Conservation (phyloP, 2,888 invertebrate genomes). For the Spatulosminthurus flaviceps region DNA sequence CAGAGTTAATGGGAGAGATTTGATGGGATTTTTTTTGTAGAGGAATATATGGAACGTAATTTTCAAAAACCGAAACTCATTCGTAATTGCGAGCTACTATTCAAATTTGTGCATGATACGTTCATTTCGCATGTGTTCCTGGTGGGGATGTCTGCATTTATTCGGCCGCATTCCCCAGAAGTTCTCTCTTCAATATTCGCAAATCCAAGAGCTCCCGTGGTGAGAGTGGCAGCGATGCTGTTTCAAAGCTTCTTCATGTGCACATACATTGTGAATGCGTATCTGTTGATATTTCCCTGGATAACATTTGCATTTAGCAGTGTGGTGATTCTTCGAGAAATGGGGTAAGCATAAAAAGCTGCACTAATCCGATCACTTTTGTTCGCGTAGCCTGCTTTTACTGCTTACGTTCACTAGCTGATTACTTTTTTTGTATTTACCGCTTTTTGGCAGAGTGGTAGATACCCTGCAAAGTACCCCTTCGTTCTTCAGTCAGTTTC, state of each 20-base stretch:
- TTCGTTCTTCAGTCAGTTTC: too few species aligned
- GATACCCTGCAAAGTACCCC: too few species aligned
- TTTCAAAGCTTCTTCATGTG: neutral
- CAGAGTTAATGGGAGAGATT: too few species aligned
- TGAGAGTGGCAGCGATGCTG: neutral
- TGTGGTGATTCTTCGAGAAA: neutral
- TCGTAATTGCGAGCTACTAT: neutral
- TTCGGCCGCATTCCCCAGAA: conserved; percentile 12
- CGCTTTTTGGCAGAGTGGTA: too few species aligned
- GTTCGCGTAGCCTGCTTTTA: too few species aligned
- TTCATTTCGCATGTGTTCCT: neutral
- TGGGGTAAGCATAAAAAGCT: neutral
- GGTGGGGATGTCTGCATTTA: neutral
- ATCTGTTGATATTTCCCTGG: too few species aligned
- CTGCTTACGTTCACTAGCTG: too few species aligned
- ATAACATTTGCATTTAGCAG: too few species aligned
- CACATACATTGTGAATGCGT: neutral
- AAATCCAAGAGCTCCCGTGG: neutral
- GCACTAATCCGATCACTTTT: too few species aligned
- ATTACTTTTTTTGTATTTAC: too few species aligned
- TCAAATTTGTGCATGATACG: neutral
- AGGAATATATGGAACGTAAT: neutral
- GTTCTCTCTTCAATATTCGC: neutral
- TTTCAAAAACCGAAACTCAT: neutral
- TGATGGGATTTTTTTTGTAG: neutral